Conservation (phyloP, 2,888 invertebrate species). For the Anorthoa munda region DNA sequence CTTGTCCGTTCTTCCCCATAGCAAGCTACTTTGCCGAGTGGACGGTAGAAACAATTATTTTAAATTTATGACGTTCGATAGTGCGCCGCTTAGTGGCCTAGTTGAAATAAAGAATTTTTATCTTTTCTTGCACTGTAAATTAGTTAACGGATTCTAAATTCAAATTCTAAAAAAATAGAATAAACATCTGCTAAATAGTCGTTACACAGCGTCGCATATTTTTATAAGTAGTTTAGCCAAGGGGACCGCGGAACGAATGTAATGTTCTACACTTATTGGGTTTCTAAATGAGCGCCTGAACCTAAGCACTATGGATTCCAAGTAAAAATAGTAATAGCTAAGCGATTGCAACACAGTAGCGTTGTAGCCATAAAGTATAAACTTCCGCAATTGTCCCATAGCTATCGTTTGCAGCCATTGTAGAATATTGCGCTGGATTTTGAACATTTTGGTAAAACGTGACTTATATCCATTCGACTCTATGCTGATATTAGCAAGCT, state of each 20-base stretch:
- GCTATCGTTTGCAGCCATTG: slow-evolving; percentile 74
- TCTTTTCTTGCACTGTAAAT: no score
- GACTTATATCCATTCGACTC: slow-evolving; percentile 81
- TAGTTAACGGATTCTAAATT: no score
- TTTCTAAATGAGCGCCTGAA: slow-evolving; percentile 28
- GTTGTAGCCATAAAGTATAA: slow-evolving; percentile 76
- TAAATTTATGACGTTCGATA: no score
- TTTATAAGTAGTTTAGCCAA: slow-evolving; percentile 6
- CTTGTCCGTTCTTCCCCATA: no score
- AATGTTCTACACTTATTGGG: slow-evolving; percentile 32
- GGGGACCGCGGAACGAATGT: slow-evolving; percentile 13
- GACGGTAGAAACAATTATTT: no score
- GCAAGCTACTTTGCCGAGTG: no score
- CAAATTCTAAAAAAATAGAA: no score
- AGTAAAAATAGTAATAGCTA: slow-evolving; percentile 51
- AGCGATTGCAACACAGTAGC: slow-evolving; percentile 65
- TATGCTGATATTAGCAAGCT: slow-evolving; percentile 80
- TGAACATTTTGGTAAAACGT: slow-evolving; percentile 82
- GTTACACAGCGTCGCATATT: no score
- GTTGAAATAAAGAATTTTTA: no score
- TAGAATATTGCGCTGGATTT: slow-evolving; percentile 76
- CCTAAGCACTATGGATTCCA: slow-evolving; percentile 25
- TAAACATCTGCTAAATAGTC: no score
- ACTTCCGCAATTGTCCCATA: slow-evolving; percentile 76
- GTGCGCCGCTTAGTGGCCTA: no score